Conservation (phyloP, 2,113 vertebrate genomes). For the Psittacula cyanocephala region DNA sequence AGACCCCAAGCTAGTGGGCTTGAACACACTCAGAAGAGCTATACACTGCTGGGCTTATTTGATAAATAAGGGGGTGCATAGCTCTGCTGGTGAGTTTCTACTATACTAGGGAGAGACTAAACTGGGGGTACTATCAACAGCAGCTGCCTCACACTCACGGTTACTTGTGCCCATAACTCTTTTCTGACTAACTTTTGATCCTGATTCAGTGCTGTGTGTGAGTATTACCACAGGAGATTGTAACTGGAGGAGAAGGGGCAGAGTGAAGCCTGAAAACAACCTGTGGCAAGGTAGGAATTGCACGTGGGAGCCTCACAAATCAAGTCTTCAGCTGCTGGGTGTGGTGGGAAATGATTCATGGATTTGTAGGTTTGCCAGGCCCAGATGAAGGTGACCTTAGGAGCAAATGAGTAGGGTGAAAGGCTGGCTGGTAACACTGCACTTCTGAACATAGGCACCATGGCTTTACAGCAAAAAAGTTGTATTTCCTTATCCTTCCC, state of each 20-base stretch:
- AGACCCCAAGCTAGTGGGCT: background rate
- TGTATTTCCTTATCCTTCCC: background rate
- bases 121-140: background rate
- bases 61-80: background rate
- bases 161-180: background rate
- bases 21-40: background rate
- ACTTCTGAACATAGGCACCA: background rate
- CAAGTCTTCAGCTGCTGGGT: background rate
- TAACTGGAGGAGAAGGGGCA: background rate
- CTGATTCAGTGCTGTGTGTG: accelerated
- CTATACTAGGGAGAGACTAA: background rate
- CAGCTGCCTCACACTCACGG: background rate
- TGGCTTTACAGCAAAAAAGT: background rate
- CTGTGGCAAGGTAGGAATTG: background rate
- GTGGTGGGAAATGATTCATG: slow-evolving; percentile 14
- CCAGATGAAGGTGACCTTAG: background rate
- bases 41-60: background rate
- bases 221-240: background rate
- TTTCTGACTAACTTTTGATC: background rate
- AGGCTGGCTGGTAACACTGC: background rate
- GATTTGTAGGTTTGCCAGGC: background rate
- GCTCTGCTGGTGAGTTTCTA: background rate
- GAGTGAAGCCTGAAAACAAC: background rate
- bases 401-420: background rate
- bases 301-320: background rate